Evolutionary conservation across 1,140 invertebrate genomes (phyloP), one percentile per base, ranked within the genome.

Genomic region (Danaus plexippus): DNA sequence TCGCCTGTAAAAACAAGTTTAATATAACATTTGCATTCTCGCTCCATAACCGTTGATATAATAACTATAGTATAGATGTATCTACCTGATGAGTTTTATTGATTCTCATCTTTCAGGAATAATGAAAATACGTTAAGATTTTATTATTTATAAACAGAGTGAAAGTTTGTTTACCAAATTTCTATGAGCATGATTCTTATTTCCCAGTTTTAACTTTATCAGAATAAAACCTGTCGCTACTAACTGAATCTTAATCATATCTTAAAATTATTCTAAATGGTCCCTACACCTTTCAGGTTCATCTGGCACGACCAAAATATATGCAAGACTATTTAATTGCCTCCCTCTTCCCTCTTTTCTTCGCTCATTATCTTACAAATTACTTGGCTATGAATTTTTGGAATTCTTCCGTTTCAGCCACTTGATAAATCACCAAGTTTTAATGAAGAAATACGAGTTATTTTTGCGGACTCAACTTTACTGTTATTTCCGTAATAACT

Each of bases 1-100:
- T 22, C 59, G 66, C 63, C 66, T 64, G 66, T 53, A 57, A 56
- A 62, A 71, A 68, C 66, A 66, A 54, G 64, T 62, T 68, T 69
- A 72, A 72, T 64, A 48, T 47, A 57, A 60, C 58, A 66, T 57
- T 59, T 54, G 60, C 60, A 62, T 57, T 43, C 42, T 32, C 22
- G 7, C 4, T 32, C 22, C 5, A 32, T 32, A 32, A 32, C 22
- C 22, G 5, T 32, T 32, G 2, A 32, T 32, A 32, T 8, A 32
- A 32, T 32, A 6, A 32, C 7, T 32, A 2, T 32, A 32, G 7
- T 32, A 32, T 7, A 6, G 22, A 32, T 32, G 22, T 32, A 32
- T 32, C 22, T 3, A 3, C 22, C 22, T 32, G 5, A 32, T 2
- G 7, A 5, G 22, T 32, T 32, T 32, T 32, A 32, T 32, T 32